These are phyloP conservation scores for Syngnathus rostellatus DNA, from an alignment of 2,797 vertebrate species.

Conservation along the genomic window DNA sequence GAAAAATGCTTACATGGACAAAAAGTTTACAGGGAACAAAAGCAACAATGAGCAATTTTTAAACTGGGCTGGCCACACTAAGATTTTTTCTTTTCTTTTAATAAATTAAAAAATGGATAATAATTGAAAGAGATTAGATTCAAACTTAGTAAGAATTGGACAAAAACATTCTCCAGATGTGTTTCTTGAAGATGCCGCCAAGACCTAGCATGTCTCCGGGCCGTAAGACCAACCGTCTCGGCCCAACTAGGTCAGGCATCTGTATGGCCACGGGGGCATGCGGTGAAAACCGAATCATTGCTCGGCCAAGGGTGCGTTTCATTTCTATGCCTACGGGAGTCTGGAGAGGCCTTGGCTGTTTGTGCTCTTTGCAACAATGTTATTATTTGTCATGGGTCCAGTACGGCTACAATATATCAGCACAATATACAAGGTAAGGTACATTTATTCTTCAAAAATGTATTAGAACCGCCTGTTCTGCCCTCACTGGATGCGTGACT, in stretches of 20 bases:
- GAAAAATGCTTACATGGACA: background rate
- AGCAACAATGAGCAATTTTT: background rate
- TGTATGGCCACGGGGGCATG: conserved; percentile 17
- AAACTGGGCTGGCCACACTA: too few species aligned
- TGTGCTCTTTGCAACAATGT: background rate
- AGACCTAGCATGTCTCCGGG: background rate
- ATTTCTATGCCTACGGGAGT: conserved; percentile 25
- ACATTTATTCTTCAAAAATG: background rate
- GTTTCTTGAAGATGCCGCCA: background rate
- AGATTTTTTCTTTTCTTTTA: too few species aligned
- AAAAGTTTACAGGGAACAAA: background rate
- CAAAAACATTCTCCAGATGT: background rate
- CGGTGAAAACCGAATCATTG: conserved; percentile 35
- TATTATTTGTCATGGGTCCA: background rate
- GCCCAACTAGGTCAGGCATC: conserved; percentile 51
- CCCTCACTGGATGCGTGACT: too few species aligned
- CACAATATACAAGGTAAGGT: background rate
- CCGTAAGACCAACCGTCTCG: conserved; percentile 10
- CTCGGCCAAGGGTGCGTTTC: conserved; percentile 37
- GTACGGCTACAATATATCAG: background rate
- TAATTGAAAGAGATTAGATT: too few species aligned
- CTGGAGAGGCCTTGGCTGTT: background rate
- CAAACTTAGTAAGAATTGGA: too few species aligned
- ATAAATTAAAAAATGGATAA: too few species aligned
- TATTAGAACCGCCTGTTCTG: too few species aligned